Evolutionary conservation across 2,888 invertebrate species (phyloP).

Genomic region (Oeneis ivallda): DNA sequence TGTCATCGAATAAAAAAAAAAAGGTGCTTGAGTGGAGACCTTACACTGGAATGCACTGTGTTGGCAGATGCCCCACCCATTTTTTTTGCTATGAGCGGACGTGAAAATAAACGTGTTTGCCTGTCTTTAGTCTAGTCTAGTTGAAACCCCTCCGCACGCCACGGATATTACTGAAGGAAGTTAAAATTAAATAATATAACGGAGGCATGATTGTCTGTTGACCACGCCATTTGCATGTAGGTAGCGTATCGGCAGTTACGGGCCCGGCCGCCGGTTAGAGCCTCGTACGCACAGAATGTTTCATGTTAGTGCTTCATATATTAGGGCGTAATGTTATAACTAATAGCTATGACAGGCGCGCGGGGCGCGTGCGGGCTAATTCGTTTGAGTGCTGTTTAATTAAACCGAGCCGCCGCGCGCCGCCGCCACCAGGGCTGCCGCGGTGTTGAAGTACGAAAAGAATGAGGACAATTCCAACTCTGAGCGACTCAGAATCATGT

Average conservation of each 20-base stretch:
- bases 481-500: too few relatives aligned
- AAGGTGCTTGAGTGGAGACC: too few relatives aligned
- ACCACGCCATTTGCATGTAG: not conserved
- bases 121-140: too few relatives aligned
- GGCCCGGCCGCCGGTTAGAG: not conserved
- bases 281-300: slow-evolving; percentile 1
- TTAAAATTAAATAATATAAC: not conserved
- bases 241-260: not conserved
- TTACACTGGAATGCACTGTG: too few relatives aligned
- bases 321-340: slow-evolving; percentile 1
- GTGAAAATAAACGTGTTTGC: too few relatives aligned
- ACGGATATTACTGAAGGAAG: too few relatives aligned
- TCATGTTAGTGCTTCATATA: slow-evolving; percentile 4
- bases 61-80: too few relatives aligned
- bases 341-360: not conserved
- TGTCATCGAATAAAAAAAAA: too few relatives aligned
- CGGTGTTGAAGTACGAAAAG: too few relatives aligned
- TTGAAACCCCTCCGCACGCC: not conserved
- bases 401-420: slow-evolving; percentile 11
- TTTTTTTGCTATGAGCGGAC: too few relatives aligned
- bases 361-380: slow-evolving; percentile 17
- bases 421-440: too few relatives aligned
- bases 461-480: too few relatives aligned
- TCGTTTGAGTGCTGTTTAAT: slow-evolving; percentile 34
- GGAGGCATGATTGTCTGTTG: not conserved